These are phyloP conservation scores for Etheostoma nigrum DNA, from an alignment of 2,797 vertebrate genomes.

Conservation along the genomic window DNA sequence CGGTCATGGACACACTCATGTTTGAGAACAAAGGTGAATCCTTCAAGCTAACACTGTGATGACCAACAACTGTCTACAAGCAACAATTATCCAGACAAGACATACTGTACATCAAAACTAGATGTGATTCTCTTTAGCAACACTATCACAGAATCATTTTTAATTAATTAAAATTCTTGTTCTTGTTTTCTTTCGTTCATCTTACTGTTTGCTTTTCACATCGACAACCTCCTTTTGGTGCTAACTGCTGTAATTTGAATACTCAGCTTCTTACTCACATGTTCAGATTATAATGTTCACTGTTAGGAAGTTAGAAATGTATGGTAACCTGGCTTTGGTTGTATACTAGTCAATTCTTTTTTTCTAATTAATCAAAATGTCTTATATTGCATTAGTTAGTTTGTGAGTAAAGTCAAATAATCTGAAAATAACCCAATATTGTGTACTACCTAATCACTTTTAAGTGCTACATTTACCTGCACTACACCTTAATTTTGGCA, in stretches of 20 bases:
- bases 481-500: neutral
- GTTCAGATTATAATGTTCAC: neutral
- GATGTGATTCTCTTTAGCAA: slow-evolving; percentile 18
- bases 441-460: slow-evolving; percentile 5
- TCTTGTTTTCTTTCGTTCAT: slow-evolving; percentile 9
- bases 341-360: neutral
- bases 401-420: slow-evolving; percentile 2
- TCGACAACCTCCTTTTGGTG: slow-evolving; percentile 20
- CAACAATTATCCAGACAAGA: slow-evolving; percentile 31
- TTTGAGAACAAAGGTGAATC: slow-evolving; percentile 69
- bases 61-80: slow-evolving; percentile 27
- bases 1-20: slow-evolving; percentile 53
- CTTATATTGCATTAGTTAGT: neutral
- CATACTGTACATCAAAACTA: slow-evolving; percentile 27
- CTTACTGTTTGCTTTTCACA: slow-evolving; percentile 26
- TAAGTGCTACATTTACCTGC: slow-evolving; percentile 22
- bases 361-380: slow-evolving; percentile 7
- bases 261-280: neutral
- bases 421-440: slow-evolving; percentile 1
- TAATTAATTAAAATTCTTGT: neutral
- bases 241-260: slow-evolving; percentile 10
- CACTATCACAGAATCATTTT: slow-evolving; percentile 17
- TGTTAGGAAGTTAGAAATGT: slow-evolving; percentile 21
- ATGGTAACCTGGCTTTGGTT: slow-evolving; percentile 8
- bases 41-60: slow-evolving; percentile 51